Percentiles rank a stretch among this genome's conserved stretches.
phyloP scores from a whole-genome alignment of 2,888 invertebrate species.

The Melieria picta region DNA sequence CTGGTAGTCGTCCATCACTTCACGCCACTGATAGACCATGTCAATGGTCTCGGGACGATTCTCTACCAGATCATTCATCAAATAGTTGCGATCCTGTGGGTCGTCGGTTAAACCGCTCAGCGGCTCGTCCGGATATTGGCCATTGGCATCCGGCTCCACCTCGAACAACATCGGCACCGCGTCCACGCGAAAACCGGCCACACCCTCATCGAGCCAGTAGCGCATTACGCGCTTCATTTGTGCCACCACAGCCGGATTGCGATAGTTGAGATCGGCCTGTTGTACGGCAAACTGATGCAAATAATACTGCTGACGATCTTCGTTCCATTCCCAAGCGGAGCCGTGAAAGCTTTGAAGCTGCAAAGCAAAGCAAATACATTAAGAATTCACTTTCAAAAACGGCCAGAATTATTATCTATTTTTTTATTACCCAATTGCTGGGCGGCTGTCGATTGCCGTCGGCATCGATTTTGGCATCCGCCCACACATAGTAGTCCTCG shows the following conservation, averaged over 20 bases:
- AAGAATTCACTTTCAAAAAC: background rate
- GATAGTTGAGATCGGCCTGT: conserved; percentile 78
- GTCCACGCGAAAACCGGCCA: conserved; percentile 78
- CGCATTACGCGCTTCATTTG: conserved; percentile 73
- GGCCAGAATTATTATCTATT: background rate
- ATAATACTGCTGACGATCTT: conserved; percentile 69
- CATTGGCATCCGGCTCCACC: conserved; percentile 65
- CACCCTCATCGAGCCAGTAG: conserved; percentile 79
- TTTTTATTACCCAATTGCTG: conserved; percentile 66
- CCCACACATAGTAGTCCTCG: conserved; percentile 77
- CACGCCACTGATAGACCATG: conserved; percentile 64
- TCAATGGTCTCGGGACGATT: conserved; percentile 68
- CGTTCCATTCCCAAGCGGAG: conserved; percentile 72
- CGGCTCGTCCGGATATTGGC: conserved; percentile 69
- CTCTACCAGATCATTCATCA: conserved; percentile 69
- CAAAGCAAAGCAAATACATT: background rate
- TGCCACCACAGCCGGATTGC: conserved; percentile 72
- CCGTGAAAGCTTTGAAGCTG: conserved; percentile 67
- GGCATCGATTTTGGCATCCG: conserved; percentile 46
- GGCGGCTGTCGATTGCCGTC: conserved; percentile 58
- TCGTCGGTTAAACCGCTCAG: conserved; percentile 62
- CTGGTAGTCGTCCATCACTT: conserved; percentile 72
- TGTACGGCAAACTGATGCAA: conserved; percentile 71
- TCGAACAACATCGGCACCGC: conserved; percentile 66
- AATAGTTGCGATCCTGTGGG: conserved; percentile 67